Percentiles rank a stretch among this genome's conserved stretches.
Evolutionary conservation across 1,140 invertebrate genomes (phyloP).

Genomic region (Rhopalosiphum maidis): DNA sequence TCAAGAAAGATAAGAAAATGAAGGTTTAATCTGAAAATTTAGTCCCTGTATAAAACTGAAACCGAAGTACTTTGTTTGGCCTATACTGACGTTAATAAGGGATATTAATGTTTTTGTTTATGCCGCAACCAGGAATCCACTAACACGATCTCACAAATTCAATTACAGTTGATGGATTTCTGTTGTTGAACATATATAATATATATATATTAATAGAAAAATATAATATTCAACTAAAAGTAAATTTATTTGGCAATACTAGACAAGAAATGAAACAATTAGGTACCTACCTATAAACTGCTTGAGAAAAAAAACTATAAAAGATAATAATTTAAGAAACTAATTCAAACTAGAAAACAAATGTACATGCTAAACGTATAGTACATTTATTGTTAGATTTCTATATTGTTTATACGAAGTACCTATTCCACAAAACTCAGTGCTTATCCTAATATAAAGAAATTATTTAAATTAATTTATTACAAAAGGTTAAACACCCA

Average conservation of each 20-base stretch:
- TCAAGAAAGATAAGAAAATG: slow-evolving; percentile 8
- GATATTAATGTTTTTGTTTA: slow-evolving; percentile 40
- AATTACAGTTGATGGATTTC: slow-evolving; percentile 23
- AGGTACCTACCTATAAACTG: not conserved
- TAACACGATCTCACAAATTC: not conserved
- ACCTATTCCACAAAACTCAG: not conserved
- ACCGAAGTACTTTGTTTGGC: slow-evolving; percentile 42
- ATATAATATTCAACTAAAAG: not conserved
- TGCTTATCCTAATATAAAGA: not conserved
- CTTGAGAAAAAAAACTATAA: not conserved
- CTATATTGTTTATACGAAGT: not conserved
- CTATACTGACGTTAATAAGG: slow-evolving; percentile 49
- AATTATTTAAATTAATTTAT: not conserved
- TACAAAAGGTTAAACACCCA: not conserved
- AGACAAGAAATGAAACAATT: not conserved
- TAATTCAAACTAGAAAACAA: not conserved
- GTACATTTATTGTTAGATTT: not conserved
- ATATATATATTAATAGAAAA: not conserved
- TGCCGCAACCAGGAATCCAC: not conserved
- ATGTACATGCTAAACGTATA: not conserved
- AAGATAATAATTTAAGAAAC: not conserved
- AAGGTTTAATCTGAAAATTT: slow-evolving; percentile 26
- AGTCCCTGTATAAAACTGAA: slow-evolving; percentile 14
- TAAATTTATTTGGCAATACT: slow-evolving; percentile 8
- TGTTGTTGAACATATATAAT: not conserved